phyloP scores from a whole-genome alignment of 2,113 vertebrate species.

The Garra rufa region DNA sequence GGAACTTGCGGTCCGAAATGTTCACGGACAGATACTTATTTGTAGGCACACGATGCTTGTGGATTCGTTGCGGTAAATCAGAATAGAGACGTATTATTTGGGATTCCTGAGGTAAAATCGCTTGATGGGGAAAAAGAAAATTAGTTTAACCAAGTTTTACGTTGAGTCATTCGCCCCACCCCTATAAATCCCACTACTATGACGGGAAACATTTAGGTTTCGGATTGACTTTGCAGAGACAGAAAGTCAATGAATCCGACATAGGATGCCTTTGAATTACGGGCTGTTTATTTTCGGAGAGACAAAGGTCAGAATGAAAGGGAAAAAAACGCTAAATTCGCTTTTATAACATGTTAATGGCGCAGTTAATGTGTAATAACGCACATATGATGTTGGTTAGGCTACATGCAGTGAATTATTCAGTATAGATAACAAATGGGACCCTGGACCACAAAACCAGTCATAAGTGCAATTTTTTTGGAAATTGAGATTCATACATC shows the following conservation, averaged over 20 bases:
- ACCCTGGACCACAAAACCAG: too few species aligned
- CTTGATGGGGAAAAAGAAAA: neutral
- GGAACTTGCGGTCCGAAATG: conserved; percentile 28
- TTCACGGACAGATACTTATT: neutral
- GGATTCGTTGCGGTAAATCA: neutral
- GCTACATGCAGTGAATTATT: neutral
- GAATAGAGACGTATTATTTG: neutral
- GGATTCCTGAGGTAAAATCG: neutral
- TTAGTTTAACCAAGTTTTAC: conserved; percentile 72
- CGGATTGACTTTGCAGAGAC: conserved; percentile 28
- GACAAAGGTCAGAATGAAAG: neutral
- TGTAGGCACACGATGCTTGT: neutral
- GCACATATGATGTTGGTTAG: neutral
- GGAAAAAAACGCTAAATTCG: neutral
- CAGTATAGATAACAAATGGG: neutral
- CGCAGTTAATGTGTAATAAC: neutral
- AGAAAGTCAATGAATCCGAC: conserved; percentile 11
- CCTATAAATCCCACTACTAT: conserved; percentile 61
- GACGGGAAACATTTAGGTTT: conserved; percentile 61
- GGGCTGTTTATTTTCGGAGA: neutral
- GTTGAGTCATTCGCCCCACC: conserved; percentile 73
- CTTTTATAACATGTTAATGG: neutral
- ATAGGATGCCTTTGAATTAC: neutral
- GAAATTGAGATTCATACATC: too few species aligned
- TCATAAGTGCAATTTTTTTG: too few species aligned